Evolutionary conservation across 2,888 invertebrate genomes (phyloP).

Genomic region (Lutraria lutraria): DNA sequence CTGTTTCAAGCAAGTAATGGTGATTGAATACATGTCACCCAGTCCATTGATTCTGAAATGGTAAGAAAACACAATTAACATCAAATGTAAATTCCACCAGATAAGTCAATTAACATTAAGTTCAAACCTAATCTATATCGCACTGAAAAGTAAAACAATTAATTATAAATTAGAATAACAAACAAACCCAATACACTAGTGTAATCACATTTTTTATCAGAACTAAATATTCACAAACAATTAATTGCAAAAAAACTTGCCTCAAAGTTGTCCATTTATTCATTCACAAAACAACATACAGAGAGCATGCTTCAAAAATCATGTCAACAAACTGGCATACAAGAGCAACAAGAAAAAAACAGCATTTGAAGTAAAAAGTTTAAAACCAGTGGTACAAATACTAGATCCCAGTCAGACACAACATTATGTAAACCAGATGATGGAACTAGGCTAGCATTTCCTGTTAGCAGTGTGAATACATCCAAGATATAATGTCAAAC

Average conservation of each 20-base stretch:
- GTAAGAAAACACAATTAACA: too few species aligned
- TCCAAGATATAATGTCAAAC: constrained; percentile 51
- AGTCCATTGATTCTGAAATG: too few species aligned
- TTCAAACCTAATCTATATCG: not conserved
- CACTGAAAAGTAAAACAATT: not conserved
- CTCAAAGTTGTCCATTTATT: not conserved
- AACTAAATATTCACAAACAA: not conserved
- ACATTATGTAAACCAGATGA: constrained; percentile 66
- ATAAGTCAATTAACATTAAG: not conserved
- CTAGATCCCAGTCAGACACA: constrained; percentile 35
- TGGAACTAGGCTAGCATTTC: constrained; percentile 63
- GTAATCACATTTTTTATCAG: not conserved
- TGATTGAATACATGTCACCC: too few species aligned
- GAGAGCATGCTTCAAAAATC: not conserved
- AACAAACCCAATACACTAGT: not conserved
- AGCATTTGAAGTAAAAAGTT: not conserved
- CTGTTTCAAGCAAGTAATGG: too few species aligned
- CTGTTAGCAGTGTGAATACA: constrained; percentile 56
- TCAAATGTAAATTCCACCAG: not conserved
- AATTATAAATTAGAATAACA: not conserved
- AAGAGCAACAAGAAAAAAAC: constrained; percentile 2
- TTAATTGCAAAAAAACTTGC: constrained; percentile 15
- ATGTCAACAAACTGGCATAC: not conserved
- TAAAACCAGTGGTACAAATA: constrained; percentile 7
- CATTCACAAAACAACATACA: not conserved